These are phyloP conservation scores for Babylonia areolata DNA, from an alignment of 1,140 invertebrate genomes.

Conservation along the genomic window DNA sequence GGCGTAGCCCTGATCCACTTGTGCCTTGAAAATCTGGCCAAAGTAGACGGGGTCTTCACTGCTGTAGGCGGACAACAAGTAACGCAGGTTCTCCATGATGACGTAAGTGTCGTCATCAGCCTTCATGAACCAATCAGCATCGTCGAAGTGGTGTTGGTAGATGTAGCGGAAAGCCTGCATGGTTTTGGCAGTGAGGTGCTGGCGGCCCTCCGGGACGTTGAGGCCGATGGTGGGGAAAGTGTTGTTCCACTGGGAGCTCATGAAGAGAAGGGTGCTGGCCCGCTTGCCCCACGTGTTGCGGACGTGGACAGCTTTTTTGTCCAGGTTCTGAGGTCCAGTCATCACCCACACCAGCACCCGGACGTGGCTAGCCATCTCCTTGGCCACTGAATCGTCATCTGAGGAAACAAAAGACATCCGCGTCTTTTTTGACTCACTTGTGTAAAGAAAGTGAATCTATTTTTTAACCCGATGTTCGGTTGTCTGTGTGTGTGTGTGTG, in stretches of 20 bases:
- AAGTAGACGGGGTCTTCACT: conserved; percentile 69
- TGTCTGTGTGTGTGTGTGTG: not conserved
- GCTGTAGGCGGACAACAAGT: conserved; percentile 58
- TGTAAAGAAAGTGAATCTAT: too few species aligned
- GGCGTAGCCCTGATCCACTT: conserved; percentile 69
- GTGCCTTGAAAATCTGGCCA: conserved; percentile 74
- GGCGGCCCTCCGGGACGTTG: conserved; percentile 69
- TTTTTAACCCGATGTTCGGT: too few species aligned
- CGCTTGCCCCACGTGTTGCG: conserved; percentile 96
- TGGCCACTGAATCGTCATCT: conserved; percentile 81
- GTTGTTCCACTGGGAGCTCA: conserved; percentile 63
- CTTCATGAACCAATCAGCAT: conserved; percentile 74
- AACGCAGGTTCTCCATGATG: conserved; percentile 76
- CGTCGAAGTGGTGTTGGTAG: conserved; percentile 72
- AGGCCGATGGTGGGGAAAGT: conserved; percentile 66
- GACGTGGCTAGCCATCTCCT: conserved; percentile 80
- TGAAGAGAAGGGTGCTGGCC: conserved; percentile 83
- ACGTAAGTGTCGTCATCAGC: conserved; percentile 85
- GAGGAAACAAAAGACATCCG: not conserved
- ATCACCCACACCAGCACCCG: conserved; percentile 96
- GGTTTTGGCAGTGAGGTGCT: conserved; percentile 65
- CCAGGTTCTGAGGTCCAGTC: conserved; percentile 92
- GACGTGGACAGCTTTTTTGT: conserved; percentile 92
- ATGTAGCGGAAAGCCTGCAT: conserved; percentile 85
- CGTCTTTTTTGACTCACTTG: too few species aligned